phyloP scores from a whole-genome alignment of 2,797 vertebrate species.

The Babyrousa celebensis region DNA sequence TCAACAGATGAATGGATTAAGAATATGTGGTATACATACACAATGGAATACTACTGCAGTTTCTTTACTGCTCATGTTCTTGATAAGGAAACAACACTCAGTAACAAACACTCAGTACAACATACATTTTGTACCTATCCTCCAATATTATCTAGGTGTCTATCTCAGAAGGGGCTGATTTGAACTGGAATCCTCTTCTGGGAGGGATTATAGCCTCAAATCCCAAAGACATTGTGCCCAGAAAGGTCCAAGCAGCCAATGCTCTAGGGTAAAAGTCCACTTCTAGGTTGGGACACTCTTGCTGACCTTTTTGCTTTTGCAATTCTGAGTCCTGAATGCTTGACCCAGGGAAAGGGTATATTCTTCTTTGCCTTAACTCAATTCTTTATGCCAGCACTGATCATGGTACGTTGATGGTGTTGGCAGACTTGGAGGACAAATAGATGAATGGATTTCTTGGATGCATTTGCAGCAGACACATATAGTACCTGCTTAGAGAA shows the following conservation, averaged over 20 bases:
- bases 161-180: neutral
- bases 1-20: too few species aligned
- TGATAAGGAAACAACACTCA: conserved; percentile 10
- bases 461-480: neutral
- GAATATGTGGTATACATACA: too few species aligned
- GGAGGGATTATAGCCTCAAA: neutral
- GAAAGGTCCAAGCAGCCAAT: neutral
- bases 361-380: neutral
- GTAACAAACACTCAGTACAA: neutral
- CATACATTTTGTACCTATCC: neutral
- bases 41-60: neutral
- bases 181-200: neutral
- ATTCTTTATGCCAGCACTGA: neutral
- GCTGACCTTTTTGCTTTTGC: neutral
- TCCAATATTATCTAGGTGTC: neutral
- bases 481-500: neutral
- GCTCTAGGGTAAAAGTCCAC: neutral
- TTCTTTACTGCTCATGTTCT: neutral
- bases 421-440: neutral
- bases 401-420: neutral
- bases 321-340: neutral
- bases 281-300: neutral
- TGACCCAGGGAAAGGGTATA: neutral
- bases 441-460: neutral
- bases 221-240: neutral